Evolutionary conservation across 2,888 invertebrate genomes (phyloP).

Genomic region (Phasia obesa): DNA sequence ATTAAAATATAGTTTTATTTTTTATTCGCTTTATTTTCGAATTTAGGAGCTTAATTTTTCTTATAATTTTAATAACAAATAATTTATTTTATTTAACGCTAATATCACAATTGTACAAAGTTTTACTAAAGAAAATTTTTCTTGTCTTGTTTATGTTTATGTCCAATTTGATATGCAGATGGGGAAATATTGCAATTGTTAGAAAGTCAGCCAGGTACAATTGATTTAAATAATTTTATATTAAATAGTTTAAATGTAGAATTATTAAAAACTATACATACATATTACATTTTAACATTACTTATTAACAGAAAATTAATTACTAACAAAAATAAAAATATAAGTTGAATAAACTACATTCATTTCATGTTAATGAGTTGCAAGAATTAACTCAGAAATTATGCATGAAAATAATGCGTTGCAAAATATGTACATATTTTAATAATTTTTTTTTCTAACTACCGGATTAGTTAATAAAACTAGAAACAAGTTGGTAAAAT

Average conservation of each 20-base stretch:
- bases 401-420: constrained; percentile 13
- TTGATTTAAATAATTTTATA: background rate
- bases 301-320: too few relatives aligned
- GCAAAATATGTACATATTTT: background rate
- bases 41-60: too few relatives aligned
- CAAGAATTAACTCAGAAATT: background rate
- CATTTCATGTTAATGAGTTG: constrained; percentile 3
- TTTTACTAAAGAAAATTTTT: constrained; percentile 38
- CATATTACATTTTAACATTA: too few relatives aligned
- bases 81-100: constrained; percentile 24
- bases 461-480: constrained; percentile 17
- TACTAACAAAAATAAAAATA: background rate
- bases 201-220: constrained; percentile 59
- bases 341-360: background rate
- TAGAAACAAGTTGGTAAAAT: background rate
- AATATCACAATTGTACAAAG: constrained; percentile 69
- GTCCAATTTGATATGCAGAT: too few relatives aligned
- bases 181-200: constrained; percentile 19
- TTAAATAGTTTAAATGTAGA: constrained; percentile 6
- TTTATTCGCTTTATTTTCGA: too few relatives aligned
- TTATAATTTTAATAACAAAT: background rate
- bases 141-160: background rate
- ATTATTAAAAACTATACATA: too few relatives aligned
- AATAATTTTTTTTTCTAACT: background rate
- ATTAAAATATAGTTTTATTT: too few relatives aligned